These are phyloP conservation scores for Daubentonia madagascariensis DNA, from an alignment of 2,113 vertebrate genomes.

Conservation along the genomic window DNA sequence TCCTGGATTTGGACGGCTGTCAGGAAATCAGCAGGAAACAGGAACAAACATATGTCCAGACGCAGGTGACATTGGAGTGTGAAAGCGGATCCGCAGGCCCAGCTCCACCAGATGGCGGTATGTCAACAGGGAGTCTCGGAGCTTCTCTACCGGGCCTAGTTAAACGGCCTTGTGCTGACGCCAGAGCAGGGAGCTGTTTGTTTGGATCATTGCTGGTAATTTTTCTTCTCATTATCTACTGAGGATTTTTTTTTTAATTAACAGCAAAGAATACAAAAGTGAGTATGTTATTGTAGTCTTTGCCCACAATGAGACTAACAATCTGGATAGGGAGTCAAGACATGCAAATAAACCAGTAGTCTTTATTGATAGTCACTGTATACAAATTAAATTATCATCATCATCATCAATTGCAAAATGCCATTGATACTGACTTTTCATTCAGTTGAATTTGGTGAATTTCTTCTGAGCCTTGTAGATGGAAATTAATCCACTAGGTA, in stretches of 20 bases:
- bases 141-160: neutral
- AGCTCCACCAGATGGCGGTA: slow-evolving; percentile 64
- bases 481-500: neutral
- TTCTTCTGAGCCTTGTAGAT: neutral
- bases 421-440: neutral
- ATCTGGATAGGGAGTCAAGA: neutral
- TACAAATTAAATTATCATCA: neutral
- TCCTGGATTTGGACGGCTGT: slow-evolving; percentile 48
- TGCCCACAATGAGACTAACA: neutral
- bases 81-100: neutral
- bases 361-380: neutral
- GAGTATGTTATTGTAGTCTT: neutral
- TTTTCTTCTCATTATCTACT: slow-evolving; percentile 2
- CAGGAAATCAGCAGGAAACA: slow-evolving; percentile 41
- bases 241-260: neutral
- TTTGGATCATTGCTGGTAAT: neutral
- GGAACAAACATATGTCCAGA: slow-evolving; percentile 50
- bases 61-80: neutral
- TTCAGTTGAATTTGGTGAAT: neutral
- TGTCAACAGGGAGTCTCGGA: neutral
- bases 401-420: neutral
- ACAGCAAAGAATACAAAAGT: neutral
- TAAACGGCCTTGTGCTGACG: neutral
- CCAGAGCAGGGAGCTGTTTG: neutral
- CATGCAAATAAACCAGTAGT: neutral